Base-by-base conservation (phyloP, 2,113 vertebrate genomes). In the Microtus oregoni region DNA sequence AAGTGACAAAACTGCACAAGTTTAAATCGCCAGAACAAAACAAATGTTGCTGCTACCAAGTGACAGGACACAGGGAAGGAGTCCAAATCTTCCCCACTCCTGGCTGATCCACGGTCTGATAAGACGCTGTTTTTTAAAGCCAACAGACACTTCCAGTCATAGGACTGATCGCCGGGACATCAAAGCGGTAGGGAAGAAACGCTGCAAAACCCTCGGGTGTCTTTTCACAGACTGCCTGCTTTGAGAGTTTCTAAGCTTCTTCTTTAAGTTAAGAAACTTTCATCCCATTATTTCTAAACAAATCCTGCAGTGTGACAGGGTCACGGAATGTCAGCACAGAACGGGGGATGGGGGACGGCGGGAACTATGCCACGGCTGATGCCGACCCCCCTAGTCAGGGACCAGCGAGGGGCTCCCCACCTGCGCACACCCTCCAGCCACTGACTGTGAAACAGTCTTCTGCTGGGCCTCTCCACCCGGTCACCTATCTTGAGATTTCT, bases 21-120 rank as follows among this genome's bases (percentile, higher is more conserved):
- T 76, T 70, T 76, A 82, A 93, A 67, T 9, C 75, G 67, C 78
- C 95, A 86, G 73, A 47, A 32, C 68, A 81, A 81, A 86, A 92
- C 90, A 67, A 82, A 50, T 0, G 0, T 52, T 26, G n/a, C 19
- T 63, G 81, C 65, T 47, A 52, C 61, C 77, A 77, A 94, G 82
- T 68, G 81, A 75, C 15, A 95, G 81, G 68, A 75, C n/a, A 76
- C 2, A 41, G 70, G 76, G 87, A 77, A 86, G 61, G 5, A 61
- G 26, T 87, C 70, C 88, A 86, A 86, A 92, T 55, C 38, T 41
- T 83, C 81, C 32, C 26, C 5, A 63, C 55, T 89, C 61, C 0
- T 3, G 86, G 70, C 67, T 86, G 86, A 92, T 65, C 24, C 52
- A 93, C 67, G n/a, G 24, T n/a, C 32, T 50, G 90, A 90, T 35